These are phyloP conservation scores for Lepus oiostolus DNA, from an alignment of 2,797 vertebrate species.

Conservation along the genomic window DNA sequence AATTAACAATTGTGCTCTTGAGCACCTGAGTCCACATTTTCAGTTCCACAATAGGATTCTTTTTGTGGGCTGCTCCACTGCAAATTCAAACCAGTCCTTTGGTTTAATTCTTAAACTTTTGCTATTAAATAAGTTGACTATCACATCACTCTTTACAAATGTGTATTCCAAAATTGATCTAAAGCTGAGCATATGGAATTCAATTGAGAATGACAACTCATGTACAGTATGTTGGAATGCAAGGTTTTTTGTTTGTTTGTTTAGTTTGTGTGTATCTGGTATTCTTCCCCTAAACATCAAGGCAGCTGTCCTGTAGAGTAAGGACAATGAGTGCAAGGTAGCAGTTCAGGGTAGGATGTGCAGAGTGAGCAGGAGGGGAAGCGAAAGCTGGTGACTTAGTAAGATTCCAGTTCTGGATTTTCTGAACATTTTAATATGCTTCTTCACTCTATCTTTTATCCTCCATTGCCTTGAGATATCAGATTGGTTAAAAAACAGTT, in stretches of 20 bases:
- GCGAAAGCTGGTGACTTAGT: conserved; percentile 88
- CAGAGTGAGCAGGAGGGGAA: conserved; percentile 80
- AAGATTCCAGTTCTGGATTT: conserved; percentile 88
- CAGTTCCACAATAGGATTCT: neutral
- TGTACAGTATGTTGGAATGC: neutral
- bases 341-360: conserved; percentile 74
- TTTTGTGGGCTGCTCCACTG: neutral
- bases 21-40: neutral
- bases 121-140: neutral
- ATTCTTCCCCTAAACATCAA: neutral
- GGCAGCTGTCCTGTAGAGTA: conserved; percentile 73
- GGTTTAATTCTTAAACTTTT: neutral
- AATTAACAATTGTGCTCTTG: neutral
- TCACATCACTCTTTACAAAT: neutral
- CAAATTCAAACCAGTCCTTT: neutral
- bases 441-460: conserved; percentile 84
- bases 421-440: conserved; percentile 86
- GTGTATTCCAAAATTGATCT: neutral
- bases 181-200: neutral
- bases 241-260: too few species aligned
- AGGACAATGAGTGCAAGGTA: conserved; percentile 74
- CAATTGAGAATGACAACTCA: neutral
- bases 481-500: conserved; percentile 79
- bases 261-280: neutral
- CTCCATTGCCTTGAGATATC: conserved; percentile 83